Conservation (phyloP, 53 echinoderm and acorn worm genomes). For the Patiria pectinifera region DNA sequence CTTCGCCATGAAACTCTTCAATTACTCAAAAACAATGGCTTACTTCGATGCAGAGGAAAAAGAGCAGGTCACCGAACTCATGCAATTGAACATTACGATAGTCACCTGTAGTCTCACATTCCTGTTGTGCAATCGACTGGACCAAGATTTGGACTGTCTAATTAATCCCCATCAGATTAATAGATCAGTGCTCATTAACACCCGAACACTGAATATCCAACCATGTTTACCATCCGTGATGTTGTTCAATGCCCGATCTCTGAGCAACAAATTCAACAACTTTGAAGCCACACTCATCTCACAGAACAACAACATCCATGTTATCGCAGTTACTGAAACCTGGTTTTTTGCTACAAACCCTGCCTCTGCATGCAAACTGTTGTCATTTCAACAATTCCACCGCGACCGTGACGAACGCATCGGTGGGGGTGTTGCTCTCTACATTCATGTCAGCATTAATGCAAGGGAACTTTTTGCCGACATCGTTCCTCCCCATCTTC, state of each 20-base stretch:
- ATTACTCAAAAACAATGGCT: too few relatives aligned
- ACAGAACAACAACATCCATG: conserved; percentile 18
- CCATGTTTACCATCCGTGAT: background rate
- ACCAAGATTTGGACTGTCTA: too few relatives aligned
- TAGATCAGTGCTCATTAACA: background rate
- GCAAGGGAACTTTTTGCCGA: background rate
- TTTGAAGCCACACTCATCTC: conserved; percentile 35
- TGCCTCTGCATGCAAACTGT: background rate
- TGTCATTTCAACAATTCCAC: too few relatives aligned
- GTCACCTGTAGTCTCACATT: too few relatives aligned
- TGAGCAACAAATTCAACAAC: conserved; percentile 42
- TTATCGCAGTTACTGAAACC: conserved; percentile 62
- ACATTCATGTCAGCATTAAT: conserved; percentile 27
- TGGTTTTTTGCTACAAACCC: conserved; percentile 54
- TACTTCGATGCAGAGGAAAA: too few relatives aligned
- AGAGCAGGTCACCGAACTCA: too few relatives aligned
- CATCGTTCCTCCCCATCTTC: background rate
- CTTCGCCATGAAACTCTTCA: too few relatives aligned
- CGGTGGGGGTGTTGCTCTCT: background rate
- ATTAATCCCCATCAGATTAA: background rate
- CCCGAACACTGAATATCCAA: background rate
- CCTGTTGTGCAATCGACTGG: too few relatives aligned
- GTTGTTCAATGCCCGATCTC: too few relatives aligned
- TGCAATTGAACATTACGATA: too few relatives aligned
- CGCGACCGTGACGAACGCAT: too few relatives aligned